Percentiles rank a stretch among this genome's conserved stretches.
Conservation (phyloP, 2,888 invertebrate species). For the Phyto melanocephala region DNA sequence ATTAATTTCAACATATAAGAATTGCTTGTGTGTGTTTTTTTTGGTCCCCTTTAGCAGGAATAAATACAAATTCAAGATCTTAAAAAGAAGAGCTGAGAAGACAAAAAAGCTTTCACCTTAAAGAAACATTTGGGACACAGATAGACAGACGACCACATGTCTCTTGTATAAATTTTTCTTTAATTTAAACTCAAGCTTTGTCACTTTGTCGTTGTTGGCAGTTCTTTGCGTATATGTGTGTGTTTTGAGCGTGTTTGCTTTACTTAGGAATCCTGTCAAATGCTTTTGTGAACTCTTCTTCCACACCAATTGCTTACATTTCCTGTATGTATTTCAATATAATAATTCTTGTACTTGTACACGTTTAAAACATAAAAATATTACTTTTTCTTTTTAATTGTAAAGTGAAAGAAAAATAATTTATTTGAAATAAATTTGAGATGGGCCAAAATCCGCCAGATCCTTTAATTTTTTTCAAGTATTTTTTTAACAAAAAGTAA, state of each 20-base stretch:
- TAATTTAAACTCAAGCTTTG: slow-evolving; percentile 42
- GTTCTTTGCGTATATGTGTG: too few species aligned
- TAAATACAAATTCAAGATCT: slow-evolving; percentile 28
- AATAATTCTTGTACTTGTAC: slow-evolving; percentile 23
- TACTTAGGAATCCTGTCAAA: slow-evolving; percentile 54
- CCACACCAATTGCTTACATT: slow-evolving; percentile 65
- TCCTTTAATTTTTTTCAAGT: too few species aligned
- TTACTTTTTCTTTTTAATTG: not conserved
- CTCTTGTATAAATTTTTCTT: slow-evolving; percentile 25
- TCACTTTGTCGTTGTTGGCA: slow-evolving; percentile 30
- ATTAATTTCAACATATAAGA: slow-evolving; percentile 65
- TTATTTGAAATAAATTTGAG: too few species aligned
- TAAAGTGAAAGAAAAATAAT: too few species aligned
- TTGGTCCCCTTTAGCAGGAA: not conserved
- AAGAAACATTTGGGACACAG: slow-evolving; percentile 4
- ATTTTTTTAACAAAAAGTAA: too few species aligned
- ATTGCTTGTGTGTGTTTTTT: too few species aligned
- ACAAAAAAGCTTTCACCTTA: slow-evolving; percentile 56
- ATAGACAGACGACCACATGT: not conserved
- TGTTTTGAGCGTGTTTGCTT: not conserved
- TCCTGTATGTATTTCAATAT: slow-evolving; percentile 49
- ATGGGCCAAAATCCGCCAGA: too few species aligned
- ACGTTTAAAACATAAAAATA: slow-evolving; percentile 9
- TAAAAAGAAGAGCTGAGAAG: not conserved
- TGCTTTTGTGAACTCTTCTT: slow-evolving; percentile 49